A percentile compares a stretch with the other conserved stretches of the same genome.
Evolutionary conservation across 2,113 vertebrate species (phyloP).

Genomic region (Phylloscopus trochilus): DNA sequence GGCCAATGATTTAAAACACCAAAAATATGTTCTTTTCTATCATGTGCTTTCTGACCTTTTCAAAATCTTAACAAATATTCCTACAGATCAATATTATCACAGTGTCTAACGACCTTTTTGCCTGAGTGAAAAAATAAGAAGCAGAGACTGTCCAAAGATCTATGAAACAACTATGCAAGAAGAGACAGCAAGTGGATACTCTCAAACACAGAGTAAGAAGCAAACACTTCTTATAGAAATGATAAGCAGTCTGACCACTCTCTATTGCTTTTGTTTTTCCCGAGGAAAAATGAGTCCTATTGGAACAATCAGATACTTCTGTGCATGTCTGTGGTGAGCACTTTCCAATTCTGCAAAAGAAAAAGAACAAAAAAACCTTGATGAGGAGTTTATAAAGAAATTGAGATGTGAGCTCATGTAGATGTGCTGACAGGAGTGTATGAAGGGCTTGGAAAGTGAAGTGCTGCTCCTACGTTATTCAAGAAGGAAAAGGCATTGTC

Average conservation of each 20-base stretch:
- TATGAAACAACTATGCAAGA: not conserved
- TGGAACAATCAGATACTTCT: not conserved
- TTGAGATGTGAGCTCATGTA: not conserved
- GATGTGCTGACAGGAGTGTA: not conserved
- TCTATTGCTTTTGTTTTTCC: not conserved
- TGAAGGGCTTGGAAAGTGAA: not conserved
- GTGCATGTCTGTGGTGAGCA: not conserved
- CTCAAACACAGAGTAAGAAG: not conserved
- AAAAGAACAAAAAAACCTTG: not conserved
- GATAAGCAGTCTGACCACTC: not conserved
- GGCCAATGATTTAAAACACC: not conserved
- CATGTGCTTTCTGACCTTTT: constrained; percentile 22
- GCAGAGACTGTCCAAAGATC: not conserved
- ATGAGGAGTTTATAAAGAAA: not conserved
- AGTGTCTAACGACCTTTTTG: not conserved
- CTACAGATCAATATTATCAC: not conserved
- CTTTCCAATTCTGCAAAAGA: not conserved
- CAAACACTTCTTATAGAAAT: not conserved
- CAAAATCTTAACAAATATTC: constrained; percentile 19
- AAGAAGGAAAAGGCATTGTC: not conserved
- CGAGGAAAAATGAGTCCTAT: not conserved
- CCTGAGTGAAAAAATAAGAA: not conserved
- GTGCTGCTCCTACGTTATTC: not conserved
- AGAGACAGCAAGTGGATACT: not conserved
- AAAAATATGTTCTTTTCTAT: not conserved